A percentile compares a stretch with the other conserved stretches of the same genome.
Evolutionary conservation across 2,113 vertebrate genomes (phyloP).

Genomic region (Oenanthe oenanthe): DNA sequence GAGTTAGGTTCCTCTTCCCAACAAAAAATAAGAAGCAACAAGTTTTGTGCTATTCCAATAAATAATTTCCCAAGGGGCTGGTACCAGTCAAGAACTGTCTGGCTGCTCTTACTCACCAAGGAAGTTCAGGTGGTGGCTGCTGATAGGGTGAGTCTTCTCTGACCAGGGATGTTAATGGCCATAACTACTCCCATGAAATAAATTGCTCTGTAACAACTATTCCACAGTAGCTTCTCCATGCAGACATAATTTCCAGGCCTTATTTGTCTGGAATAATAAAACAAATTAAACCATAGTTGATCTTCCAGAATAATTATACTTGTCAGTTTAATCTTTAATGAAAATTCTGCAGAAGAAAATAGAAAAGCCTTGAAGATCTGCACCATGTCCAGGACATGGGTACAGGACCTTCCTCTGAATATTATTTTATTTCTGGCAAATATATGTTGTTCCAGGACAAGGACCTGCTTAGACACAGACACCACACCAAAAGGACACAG

Average conservation of each 20-base stretch:
- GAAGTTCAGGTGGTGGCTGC: neutral
- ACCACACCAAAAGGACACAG: neutral
- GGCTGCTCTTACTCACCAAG: neutral
- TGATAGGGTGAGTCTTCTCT: neutral
- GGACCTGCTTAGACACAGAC: neutral
- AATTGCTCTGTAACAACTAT: neutral
- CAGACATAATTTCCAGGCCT: neutral
- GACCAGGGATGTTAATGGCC: neutral
- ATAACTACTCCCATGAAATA: neutral
- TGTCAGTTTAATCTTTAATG: neutral
- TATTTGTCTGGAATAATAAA: neutral
- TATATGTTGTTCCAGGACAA: neutral
- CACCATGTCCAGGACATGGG: neutral
- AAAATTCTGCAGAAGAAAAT: neutral
- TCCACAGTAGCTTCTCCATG: neutral
- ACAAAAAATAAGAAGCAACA: neutral
- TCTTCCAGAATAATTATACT: neutral
- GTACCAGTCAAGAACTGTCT: neutral
- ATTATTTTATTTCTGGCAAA: neutral
- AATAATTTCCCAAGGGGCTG: neutral
- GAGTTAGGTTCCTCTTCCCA: neutral
- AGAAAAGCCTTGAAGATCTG: neutral
- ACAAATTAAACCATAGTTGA: neutral
- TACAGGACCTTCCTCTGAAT: neutral
- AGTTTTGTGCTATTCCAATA: neutral